Conservation (phyloP, 2,797 vertebrate genomes). For the Phataginus tricuspis region DNA sequence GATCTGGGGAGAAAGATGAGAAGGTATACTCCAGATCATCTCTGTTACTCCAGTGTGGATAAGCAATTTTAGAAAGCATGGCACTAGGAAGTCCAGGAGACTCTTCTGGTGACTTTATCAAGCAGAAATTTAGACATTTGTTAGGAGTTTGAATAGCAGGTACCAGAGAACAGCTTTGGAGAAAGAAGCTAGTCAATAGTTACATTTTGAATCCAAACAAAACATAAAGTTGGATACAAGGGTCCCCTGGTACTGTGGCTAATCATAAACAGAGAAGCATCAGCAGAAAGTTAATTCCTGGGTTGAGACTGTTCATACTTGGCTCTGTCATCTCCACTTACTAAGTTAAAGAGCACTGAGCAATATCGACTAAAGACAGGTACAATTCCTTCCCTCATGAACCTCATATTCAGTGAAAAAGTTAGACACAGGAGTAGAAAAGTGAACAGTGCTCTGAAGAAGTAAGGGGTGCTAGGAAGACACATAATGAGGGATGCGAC, state of each 20-base stretch:
- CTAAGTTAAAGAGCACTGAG: neutral
- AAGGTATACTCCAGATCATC: neutral
- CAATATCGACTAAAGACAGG: neutral
- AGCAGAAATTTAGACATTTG: neutral
- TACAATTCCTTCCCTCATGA: neutral
- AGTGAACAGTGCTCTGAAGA: neutral
- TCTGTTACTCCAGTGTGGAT: neutral
- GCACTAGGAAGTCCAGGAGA: neutral
- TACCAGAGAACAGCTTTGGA: neutral
- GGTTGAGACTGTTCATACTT: neutral
- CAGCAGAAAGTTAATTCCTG: neutral
- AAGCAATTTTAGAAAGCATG: neutral
- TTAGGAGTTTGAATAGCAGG: neutral
- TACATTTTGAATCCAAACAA: neutral
- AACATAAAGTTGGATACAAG: neutral
- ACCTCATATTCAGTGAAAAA: neutral
- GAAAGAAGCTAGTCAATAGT: neutral
- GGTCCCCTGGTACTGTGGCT: neutral
- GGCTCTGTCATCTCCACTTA: neutral
- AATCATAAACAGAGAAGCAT: neutral
- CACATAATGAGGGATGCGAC: neutral
- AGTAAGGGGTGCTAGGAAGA: neutral
- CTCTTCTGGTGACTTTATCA: neutral
- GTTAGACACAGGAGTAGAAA: neutral
- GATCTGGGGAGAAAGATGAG: neutral